A percentile compares a stretch with the other conserved stretches of the same genome.
phyloP scores from a whole-genome alignment of 2,888 invertebrate species.

The Gibbula magus region DNA sequence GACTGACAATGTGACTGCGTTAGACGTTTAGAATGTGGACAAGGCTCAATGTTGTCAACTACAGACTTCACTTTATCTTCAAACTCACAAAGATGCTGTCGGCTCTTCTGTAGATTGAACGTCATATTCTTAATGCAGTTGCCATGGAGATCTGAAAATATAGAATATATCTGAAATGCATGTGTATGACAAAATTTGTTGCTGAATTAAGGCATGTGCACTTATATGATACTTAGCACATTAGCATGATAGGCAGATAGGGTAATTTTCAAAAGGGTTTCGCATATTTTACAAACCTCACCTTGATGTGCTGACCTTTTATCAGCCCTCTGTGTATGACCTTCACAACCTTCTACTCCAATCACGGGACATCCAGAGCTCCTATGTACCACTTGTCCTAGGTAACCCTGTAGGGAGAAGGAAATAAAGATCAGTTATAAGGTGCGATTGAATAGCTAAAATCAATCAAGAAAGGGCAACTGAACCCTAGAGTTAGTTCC shows the following conservation, averaged over 20 bases:
- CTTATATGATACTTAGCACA: no score
- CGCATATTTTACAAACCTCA: constrained; percentile 19
- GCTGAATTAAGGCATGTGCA: no score
- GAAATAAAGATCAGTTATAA: background rate
- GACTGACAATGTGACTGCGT: no score
- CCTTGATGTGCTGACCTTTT: constrained; percentile 48
- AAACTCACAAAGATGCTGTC: background rate
- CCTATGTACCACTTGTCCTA: constrained; percentile 64
- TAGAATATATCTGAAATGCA: background rate
- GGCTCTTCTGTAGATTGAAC: background rate
- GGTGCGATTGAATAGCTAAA: background rate
- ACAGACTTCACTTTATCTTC: background rate
- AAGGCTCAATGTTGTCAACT: background rate
- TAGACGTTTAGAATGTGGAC: no score
- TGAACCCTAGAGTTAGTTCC: no score
- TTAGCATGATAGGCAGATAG: no score
- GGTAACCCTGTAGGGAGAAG: constrained; percentile 63
- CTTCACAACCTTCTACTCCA: constrained; percentile 64
- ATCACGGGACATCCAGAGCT: constrained; percentile 61
- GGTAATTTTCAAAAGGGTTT: no score
- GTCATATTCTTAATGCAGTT: background rate
- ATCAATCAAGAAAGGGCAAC: no score
- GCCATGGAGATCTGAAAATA: background rate
- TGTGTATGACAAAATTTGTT: no score
- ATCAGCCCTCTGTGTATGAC: constrained; percentile 63